Evolutionary conservation across 30 jellyfish, hydroid and myxozoan species (phyloP).

Genomic region (Catostylus mosaicus): DNA sequence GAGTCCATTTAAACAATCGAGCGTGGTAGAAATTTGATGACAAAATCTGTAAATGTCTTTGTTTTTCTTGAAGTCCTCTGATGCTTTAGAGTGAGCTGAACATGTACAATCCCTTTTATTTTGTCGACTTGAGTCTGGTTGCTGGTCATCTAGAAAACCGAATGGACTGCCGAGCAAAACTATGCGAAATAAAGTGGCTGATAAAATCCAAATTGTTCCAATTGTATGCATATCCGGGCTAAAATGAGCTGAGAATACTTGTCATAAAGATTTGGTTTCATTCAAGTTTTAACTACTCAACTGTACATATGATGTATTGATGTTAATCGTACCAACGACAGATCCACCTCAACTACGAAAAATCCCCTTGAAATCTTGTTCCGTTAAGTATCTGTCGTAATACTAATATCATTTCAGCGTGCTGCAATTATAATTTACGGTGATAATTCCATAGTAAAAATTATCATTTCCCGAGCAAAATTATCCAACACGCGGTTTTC

Average conservation of each 20-base stretch:
- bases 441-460: slow-evolving; percentile 5
- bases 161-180: slow-evolving; percentile 44
- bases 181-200: slow-evolving; percentile 52
- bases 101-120: slow-evolving; percentile 34
- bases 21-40: slow-evolving; percentile 30
- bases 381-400: slow-evolving; percentile 67
- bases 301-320: slow-evolving; percentile 67
- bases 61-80: slow-evolving; percentile 30
- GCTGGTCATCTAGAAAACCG: slow-evolving; percentile 37
- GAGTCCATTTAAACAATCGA: slow-evolving; percentile 36
- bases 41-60: slow-evolving; percentile 39
- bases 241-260: slow-evolving; percentile 49
- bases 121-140: slow-evolving; percentile 4
- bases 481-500: slow-evolving; percentile 51
- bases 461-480: slow-evolving; percentile 13
- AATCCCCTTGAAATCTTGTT: slow-evolving; percentile 59
- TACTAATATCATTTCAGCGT: slow-evolving; percentile 61
- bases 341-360: slow-evolving; percentile 66
- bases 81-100: slow-evolving; percentile 40
- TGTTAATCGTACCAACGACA: slow-evolving; percentile 66
- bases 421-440: slow-evolving; percentile 25
- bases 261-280: slow-evolving; percentile 52
- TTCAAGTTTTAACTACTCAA: slow-evolving; percentile 12
- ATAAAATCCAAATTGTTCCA: slow-evolving; percentile 59
- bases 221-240: slow-evolving; percentile 82